Evolutionary conservation across 2,113 vertebrate genomes (phyloP), one percentile per base, ranked within the genome.

Genomic region (Rattus rattus): DNA sequence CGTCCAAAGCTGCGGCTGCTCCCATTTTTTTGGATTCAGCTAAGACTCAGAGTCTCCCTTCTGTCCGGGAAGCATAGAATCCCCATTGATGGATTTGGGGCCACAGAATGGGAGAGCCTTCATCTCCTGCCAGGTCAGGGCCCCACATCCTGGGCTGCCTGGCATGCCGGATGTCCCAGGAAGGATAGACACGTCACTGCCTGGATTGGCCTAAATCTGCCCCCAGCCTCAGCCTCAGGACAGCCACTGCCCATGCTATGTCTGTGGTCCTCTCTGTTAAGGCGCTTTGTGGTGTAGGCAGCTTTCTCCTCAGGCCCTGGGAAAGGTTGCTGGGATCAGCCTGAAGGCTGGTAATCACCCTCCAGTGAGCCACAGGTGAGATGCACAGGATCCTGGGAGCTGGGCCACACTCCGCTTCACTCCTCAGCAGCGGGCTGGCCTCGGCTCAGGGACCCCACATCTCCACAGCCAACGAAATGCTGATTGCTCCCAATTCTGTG

Each of bases 31-130:
- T 7, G 4, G 81, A 24, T 24, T 67, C 14, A 59, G 28, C 81
- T 7, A 9, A 13, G 26, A 14, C 14, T 7, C 22, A 4, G 14
- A 26, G 24, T 2, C 3, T 49, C 47, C 13, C 0, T 0, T 1
- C 3, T n/a, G 17, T 19, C 12, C 0, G 24, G 17, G 43, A 75
- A 89, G 86, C n/a, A 2, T 1, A 0, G 7, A 43, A 1, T 61
- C 19, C 36, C 43, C 52, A 59, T 7, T 13, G 2, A 0, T 0
- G 0, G 72, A 54, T 67, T 36, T 43, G 26, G 87, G 43, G 54
- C 1, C 72, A 4, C 26, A 13, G 7, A 1, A 7, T 16, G 30
- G 49, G 59, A 10, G 30, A 56, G 39, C 22, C 54, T 33, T 39
- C 43, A 0, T 30, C 11, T 0, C 49, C 30, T 1, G 47, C n/a